Evolutionary conservation across 2,113 vertebrate species (phyloP).

Genomic region (Poeciliopsis turrubarensis): DNA sequence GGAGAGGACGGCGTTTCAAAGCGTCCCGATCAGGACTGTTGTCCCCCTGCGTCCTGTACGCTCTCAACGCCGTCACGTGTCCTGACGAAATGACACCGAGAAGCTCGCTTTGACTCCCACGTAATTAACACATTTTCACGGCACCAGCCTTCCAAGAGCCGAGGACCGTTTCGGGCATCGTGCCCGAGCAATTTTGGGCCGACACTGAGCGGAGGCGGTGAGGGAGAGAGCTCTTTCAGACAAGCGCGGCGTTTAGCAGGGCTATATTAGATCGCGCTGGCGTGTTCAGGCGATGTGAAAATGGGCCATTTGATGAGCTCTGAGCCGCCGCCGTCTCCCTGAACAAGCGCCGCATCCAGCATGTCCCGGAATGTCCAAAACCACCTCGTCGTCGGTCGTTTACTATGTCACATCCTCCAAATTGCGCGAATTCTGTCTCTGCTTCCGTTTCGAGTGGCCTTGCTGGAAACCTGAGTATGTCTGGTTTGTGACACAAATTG

Average conservation of each 20-base stretch:
- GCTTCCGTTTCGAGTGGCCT: not conserved
- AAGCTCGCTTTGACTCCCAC: slow-evolving; percentile 55
- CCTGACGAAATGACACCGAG: slow-evolving; percentile 35
- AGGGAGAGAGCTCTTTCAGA: slow-evolving; percentile 37
- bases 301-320: slow-evolving; percentile 38
- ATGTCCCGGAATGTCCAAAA: not conserved
- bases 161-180: slow-evolving; percentile 51
- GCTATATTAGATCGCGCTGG: slow-evolving; percentile 49
- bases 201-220: slow-evolving; percentile 38
- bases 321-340: not conserved
- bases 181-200: slow-evolving; percentile 49
- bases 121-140: slow-evolving; percentile 62
- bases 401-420: not conserved
- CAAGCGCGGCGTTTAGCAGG: slow-evolving; percentile 17
- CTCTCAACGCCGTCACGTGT: slow-evolving; percentile 12
- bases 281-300: slow-evolving; percentile 34
- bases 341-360: slow-evolving; percentile 1
- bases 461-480: not conserved
- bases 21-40: slow-evolving; percentile 12
- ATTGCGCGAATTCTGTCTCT: not conserved
- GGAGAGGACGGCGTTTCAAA: not conserved
- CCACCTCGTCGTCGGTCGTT: not conserved
- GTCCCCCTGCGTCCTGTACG: slow-evolving; percentile 11
- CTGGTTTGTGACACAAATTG: not conserved
- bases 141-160: slow-evolving; percentile 42